Evolutionary conservation across 2,113 vertebrate species (phyloP).

Genomic region (Dromiciops gliroides): DNA sequence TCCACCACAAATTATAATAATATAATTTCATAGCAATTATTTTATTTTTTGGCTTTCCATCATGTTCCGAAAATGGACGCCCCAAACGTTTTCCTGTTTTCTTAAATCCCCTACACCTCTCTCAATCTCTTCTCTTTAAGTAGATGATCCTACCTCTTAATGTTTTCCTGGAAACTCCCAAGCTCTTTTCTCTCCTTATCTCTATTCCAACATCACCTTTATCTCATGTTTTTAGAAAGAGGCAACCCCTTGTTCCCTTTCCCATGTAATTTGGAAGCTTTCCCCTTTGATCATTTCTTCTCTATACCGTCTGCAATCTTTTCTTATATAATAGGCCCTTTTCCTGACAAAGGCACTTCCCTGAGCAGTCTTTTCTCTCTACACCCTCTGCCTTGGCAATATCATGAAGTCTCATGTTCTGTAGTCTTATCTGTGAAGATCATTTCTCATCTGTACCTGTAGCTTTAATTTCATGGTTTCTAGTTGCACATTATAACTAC

Average conservation of each 20-base stretch:
- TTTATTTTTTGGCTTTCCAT: not conserved
- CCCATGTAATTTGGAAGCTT: no score
- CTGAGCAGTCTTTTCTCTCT: no score
- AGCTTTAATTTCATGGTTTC: no score
- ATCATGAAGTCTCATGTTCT: no score
- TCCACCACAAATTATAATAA: not conserved
- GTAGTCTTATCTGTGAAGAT: no score
- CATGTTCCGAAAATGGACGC: not conserved
- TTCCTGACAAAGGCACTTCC: no score
- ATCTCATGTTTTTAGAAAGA: not conserved
- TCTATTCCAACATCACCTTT: not conserved
- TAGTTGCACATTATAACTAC: no score
- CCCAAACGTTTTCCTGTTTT: not conserved
- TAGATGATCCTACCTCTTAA: not conserved
- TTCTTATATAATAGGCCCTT: no score
- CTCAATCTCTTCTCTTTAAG: not conserved
- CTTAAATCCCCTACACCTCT: not conserved
- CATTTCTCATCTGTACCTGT: no score
- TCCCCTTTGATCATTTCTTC: no score
- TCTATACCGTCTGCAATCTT: no score
- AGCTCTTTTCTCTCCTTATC: not conserved
- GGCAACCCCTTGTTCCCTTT: not conserved
- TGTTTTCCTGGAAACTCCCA: not conserved
- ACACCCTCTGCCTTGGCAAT: no score
- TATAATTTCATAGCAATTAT: not conserved